These are phyloP conservation scores for Ornithorhynchus anatinus DNA, from an alignment of 2,113 vertebrate genomes.

Conservation along the genomic window DNA sequence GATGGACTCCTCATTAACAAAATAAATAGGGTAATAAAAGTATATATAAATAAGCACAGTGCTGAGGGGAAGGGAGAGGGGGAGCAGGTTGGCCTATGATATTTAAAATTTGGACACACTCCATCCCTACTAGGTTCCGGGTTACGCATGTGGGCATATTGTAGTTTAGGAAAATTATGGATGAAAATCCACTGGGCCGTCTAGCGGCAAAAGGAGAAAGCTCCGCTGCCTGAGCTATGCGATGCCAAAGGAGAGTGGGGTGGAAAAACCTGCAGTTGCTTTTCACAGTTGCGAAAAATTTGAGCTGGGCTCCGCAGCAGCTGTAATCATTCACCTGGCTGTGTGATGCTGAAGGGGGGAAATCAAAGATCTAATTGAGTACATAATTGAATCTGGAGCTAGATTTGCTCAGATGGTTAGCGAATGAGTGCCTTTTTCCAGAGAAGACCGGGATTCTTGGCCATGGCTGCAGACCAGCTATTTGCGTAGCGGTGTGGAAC, in stretches of 20 bases:
- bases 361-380: background rate
- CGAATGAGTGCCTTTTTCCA: background rate
- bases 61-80: too few species aligned
- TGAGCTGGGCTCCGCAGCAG: background rate
- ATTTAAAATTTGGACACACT: too few species aligned
- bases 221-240: conserved; percentile 15
- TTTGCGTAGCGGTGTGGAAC: conserved; percentile 36
- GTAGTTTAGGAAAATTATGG: conserved; percentile 2
- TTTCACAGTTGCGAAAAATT: conserved; percentile 1
- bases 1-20: too few species aligned
- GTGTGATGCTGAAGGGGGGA: background rate
- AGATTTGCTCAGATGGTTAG: background rate
- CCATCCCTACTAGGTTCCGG: too few species aligned
- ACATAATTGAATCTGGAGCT: background rate
- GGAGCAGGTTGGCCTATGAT: too few species aligned
- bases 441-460: conserved; percentile 18
- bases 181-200: conserved; percentile 18
- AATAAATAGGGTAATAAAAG: too few species aligned
- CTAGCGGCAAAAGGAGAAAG: conserved; percentile 43
- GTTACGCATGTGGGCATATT: background rate
- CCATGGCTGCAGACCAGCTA: background rate
- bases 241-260: background rate
- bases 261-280: background rate
- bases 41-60: too few species aligned
- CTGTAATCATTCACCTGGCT: background rate